Base-by-base conservation (phyloP, 2,888 invertebrate species). In the Atherix ibis region DNA sequence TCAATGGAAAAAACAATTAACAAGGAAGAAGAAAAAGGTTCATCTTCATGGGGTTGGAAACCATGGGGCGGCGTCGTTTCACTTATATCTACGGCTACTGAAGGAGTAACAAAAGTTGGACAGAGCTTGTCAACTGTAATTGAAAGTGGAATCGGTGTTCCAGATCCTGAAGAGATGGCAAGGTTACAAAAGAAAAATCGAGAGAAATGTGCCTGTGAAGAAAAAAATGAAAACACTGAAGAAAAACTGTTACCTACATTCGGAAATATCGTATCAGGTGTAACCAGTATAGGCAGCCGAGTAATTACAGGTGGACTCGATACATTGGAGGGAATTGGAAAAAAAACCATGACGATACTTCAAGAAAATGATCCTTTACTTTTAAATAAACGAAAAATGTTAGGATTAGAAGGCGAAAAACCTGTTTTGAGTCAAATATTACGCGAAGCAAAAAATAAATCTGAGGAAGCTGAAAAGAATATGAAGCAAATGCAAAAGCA, bases 321-420 rank as follows among this genome's bases (percentile, higher is more conserved):
- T 51, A 91, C 91, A 0, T 61, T 94, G 30, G 94, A 94, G 60
- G 79, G 81, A 0, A 83, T 94, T 43, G 94, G 94, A 5, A 91
- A 91, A 56, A 91, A 91, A 56, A 94, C 92, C 0, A 88, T 91
- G 78, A 81, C 85, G 52, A 87, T 87, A 0, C 62, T 92, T 2
- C 88, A 89, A 54, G 89, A 92, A 38, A 88, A 88, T 18, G 91
- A 92, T 58, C 89, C 89, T 1, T 83, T 88, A 0, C 59, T 89
- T 12, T 80, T 77, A 45, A 83, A 83, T 48, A 52, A 65, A 64
- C 42, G 68, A 54, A 48, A 66, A 61, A 0, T 70, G 55, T 45
- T 51, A 51, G 68, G 52, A 2, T 40, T 58, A 19, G 58, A 58
- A 30, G 46, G 47, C 14, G 49, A 52, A 12, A 52, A 48, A 15